Percentiles rank a stretch among this genome's conserved stretches.
Conservation (phyloP, 2,113 vertebrate genomes). For the Cygnus atratus region DNA sequence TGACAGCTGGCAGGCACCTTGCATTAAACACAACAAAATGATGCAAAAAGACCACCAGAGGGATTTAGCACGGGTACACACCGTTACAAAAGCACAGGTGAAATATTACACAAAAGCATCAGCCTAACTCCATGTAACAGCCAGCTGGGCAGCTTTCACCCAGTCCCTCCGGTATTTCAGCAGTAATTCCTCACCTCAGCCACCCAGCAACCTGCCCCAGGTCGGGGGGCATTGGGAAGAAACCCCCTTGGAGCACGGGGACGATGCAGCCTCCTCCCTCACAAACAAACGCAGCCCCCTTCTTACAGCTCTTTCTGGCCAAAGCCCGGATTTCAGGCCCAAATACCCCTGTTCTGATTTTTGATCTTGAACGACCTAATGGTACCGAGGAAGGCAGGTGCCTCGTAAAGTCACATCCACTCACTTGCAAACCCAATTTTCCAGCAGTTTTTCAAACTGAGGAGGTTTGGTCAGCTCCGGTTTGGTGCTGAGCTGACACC, state of each 20-base stretch:
- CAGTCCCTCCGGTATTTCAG: neutral
- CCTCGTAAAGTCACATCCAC: neutral
- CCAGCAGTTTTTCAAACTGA: neutral
- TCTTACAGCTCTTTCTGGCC: neutral
- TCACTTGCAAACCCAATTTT: slow-evolving; percentile 8
- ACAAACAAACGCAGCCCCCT: neutral
- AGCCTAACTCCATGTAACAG: neutral
- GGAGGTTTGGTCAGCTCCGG: neutral
- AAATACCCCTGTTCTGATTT: neutral
- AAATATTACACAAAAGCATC: neutral
- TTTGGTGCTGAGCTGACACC: neutral
- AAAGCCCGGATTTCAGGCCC: neutral
- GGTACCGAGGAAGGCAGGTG: neutral
- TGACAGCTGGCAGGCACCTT: neutral
- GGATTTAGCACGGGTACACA: neutral
- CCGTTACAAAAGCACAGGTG: neutral
- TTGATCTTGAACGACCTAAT: neutral
- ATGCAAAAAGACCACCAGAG: neutral
- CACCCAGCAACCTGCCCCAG: neutral
- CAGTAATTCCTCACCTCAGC: neutral
- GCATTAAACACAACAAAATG: neutral
- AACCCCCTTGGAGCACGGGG: neutral
- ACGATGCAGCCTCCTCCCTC: neutral
- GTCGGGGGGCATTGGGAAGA: neutral
- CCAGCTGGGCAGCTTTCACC: neutral